phyloP scores from a whole-genome alignment of 2,888 invertebrate species.

The Pristionchus entomophagus region DNA sequence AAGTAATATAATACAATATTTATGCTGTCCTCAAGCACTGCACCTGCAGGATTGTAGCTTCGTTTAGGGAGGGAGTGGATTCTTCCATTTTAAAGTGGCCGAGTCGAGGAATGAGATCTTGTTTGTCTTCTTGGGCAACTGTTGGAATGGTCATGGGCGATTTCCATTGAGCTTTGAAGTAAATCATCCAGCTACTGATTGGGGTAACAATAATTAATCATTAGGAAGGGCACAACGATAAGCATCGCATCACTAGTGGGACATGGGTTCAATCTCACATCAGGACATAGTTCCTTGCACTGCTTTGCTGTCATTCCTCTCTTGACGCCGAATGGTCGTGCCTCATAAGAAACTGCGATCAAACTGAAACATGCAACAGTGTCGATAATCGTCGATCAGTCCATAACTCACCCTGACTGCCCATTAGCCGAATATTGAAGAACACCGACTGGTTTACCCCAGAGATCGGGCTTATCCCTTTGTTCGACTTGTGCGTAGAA shows the following conservation, averaged over 20 bases:
- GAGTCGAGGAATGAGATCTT: too few relatives aligned
- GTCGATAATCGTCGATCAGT: not conserved
- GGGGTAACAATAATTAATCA: too few relatives aligned
- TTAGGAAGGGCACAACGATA: too few relatives aligned
- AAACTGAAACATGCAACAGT: constrained; percentile 82
- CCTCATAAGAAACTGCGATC: constrained; percentile 97
- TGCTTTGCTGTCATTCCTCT: constrained; percentile 90
- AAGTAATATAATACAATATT: too few relatives aligned
- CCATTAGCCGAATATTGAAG: constrained; percentile 87
- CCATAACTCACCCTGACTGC: constrained; percentile 45
- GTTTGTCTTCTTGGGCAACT: too few relatives aligned
- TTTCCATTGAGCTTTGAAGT: too few relatives aligned
- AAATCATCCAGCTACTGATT: too few relatives aligned
- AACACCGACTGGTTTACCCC: constrained; percentile 93
- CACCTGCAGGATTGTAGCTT: too few relatives aligned
- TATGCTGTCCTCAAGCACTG: too few relatives aligned
- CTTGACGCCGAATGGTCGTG: constrained; percentile 90
- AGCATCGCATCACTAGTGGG: constrained; percentile 77
- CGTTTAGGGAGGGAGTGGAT: too few relatives aligned
- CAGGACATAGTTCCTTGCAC: constrained; percentile 90
- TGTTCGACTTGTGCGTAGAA: constrained; percentile 99
- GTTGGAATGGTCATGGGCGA: too few relatives aligned
- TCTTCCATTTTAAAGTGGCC: too few relatives aligned
- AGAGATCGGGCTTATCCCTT: constrained; percentile 86
- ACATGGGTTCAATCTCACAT: constrained; percentile 81